Base-by-base conservation (phyloP, 2,113 vertebrate species). In the Caloenas nicobarica region DNA sequence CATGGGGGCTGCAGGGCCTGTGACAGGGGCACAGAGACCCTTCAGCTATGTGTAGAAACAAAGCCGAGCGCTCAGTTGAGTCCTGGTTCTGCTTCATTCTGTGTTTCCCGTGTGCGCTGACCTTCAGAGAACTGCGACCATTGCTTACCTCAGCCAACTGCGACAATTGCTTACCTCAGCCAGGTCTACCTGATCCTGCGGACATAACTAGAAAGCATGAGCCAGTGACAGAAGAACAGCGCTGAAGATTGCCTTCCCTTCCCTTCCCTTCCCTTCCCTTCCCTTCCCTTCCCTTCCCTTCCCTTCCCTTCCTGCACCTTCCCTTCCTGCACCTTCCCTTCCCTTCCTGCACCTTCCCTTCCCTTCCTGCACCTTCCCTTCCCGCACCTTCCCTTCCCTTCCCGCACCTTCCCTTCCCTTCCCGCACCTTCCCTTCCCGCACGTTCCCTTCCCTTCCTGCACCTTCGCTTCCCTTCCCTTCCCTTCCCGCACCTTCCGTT, bases 1-100 rank as follows among this genome's bases (percentile, higher is more conserved):
- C 9, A 2, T 9, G 0, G 0, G 12, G 17, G 13, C 7, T 44
- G 31, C 42, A 64, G 28, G 26, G 3, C 0, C 9, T 68, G 21
- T 54, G 48, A 25, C 25, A 42, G 9, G 36, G n/a, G 24, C 68
- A 68, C 40, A 16, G 10, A 4, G 17, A 16, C 26, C 5, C 2
- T 68, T n/a, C 18, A 25, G 10, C 5, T 9, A 1, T 11, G 22
- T 3, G 5, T 19, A 53, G 10, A 15, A 31, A 21, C 31, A n/a
- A 0, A 2, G 7, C 19, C 34, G 4, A 2, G 3, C 17, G 25
- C 15, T n/a, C 36, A 31, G 34, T 8, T 26, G 2, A 1, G 21
- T 54, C 17, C 31, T 28, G 15, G 13, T 6, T 72, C n/a, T 77
- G 28, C 53, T 81, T 58, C 11, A 3, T 33, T 40, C 0, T 0